Percentiles rank a stretch among this genome's conserved stretches.
Evolutionary conservation across 2,888 invertebrate genomes (phyloP).

Genomic region (Plagodis dolabraria): DNA sequence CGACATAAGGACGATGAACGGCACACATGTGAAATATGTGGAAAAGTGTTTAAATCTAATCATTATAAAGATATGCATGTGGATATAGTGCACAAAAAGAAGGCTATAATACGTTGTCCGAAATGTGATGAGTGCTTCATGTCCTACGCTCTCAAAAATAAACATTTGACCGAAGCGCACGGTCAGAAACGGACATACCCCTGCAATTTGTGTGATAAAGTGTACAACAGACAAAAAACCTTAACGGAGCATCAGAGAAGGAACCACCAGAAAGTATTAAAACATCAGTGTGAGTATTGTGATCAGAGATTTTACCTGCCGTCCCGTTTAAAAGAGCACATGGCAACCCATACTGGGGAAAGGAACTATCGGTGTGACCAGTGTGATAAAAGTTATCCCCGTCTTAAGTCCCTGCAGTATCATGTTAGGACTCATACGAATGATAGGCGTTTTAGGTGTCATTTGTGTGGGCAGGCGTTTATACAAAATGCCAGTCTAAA

Average conservation of each 20-base stretch:
- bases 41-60: conserved; percentile 75
- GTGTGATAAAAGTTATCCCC: conserved; percentile 86
- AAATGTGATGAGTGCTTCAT: conserved; percentile 77
- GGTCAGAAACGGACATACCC: conserved; percentile 75
- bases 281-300: conserved; percentile 83
- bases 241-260: conserved; percentile 73
- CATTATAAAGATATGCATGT: conserved; percentile 79
- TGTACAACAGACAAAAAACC: conserved; percentile 75
- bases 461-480: conserved; percentile 83
- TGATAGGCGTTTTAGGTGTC: conserved; percentile 83
- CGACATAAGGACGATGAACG: conserved; percentile 79
- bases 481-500: conserved; percentile 86
- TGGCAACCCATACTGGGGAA: conserved; percentile 82
- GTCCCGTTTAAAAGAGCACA: conserved; percentile 75
- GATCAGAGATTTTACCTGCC: conserved; percentile 81
- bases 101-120: conserved; percentile 73
- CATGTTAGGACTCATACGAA: conserved; percentile 86
- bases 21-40: conserved; percentile 80
- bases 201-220: conserved; percentile 76
- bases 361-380: conserved; percentile 84
- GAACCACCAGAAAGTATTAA: conserved; percentile 75
- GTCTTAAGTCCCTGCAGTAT: conserved; percentile 84
- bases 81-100: conserved; percentile 75
- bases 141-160: conserved; percentile 75
- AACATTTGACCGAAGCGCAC: conserved; percentile 73